Evolutionary conservation across 2,797 vertebrate species (phyloP), one percentile per base, ranked within the genome.

Genomic region (Choloepus didactylus): DNA sequence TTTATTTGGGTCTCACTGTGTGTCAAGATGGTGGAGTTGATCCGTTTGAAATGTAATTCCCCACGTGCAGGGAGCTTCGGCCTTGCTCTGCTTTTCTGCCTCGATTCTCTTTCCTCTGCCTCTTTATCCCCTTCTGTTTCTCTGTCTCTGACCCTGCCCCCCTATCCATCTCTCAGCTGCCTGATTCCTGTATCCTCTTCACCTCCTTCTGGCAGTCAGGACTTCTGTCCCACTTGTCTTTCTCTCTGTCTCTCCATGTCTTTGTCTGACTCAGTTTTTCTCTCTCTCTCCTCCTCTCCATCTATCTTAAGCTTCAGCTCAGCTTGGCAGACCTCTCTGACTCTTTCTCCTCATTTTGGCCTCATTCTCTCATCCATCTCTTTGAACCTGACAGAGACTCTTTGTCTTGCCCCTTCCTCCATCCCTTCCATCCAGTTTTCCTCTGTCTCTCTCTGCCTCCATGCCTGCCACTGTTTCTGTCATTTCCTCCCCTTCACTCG

Each of bases 1-100:
- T 72, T 38, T 21, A 0, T 31, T 0, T 0, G 76, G 51, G 56
- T 15, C 23, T n/a, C 0, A 5, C 10, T 11, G 4, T 0, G 19
- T 2, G 6, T 60, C 16, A 0, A 64, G 60, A 35, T 12, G n/a
- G 44, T 4, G 6, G 51, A 14, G 5, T 41, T 49, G 49, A 49
- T 69, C 6, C 23, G 25, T 2, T 2, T 10, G 21, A 19, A 27
- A 27, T 4, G 12, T 25, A 19, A 35, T 1, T 54, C 21, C 11
- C 6, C 2, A 0, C 0, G 1, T 6, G 38, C 9, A 0, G 6
- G 8, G 38, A 44, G 38, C 1, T 3, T 10, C 72, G 8, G 23
- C 41, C 62, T 54, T 27, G 29, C 10, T 59, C 44, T 49, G 8
- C 49, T 6, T 10, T 64, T 25, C 31, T 9, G 4, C 10, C 31